Base-by-base conservation (phyloP, 2,888 invertebrate genomes). In the Halictus ligatus region DNA sequence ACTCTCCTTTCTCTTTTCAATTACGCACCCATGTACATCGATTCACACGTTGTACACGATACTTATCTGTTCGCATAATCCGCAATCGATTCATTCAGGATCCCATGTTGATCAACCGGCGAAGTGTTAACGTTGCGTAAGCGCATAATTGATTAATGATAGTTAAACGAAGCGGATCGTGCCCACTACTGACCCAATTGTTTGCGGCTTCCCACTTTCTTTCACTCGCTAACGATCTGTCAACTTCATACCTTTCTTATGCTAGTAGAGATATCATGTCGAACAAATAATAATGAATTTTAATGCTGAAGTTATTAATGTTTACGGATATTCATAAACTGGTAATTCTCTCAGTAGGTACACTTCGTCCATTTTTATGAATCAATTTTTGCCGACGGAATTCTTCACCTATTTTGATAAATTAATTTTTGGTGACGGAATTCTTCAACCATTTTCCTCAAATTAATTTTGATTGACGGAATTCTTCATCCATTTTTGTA, bases 131-230 rank as follows among this genome's bases (percentile, higher is more conserved):
- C 73, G 67, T 86, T 87, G 78, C 40, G 76, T 48, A 86, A 87
- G 18, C 78, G 81, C 60, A 82, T 87, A 88, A 88, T 80, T 82
- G 81, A 87, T 88, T 88, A 88, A 88, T 72, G 85, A 83, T 76
- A 80, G 40, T 71, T 60, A 78, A 83, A 83, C 80, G 85, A 85
- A 81, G 69, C 71, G 73, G 60, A 75, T 64, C 58, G 75, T 80
- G 80, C 73, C 86, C 76, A 74, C 79, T 74, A 15, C 21, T 86
- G 88, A 84, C 83, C 88, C 81, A 84, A 88, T 88, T 88, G 83
- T 84, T 75, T 77, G 69, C 50, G 69, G 50, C 73, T 60, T 29
- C 71, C 78, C 75, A 82, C 85, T 85, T 85, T 85, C 80, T 77
- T 81, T 58, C 82, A 35, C 29, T 77, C 13, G 73, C 35, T 78